Base-by-base conservation (phyloP, 2,888 invertebrate genomes). In the Blastobasis lacticolella region DNA sequence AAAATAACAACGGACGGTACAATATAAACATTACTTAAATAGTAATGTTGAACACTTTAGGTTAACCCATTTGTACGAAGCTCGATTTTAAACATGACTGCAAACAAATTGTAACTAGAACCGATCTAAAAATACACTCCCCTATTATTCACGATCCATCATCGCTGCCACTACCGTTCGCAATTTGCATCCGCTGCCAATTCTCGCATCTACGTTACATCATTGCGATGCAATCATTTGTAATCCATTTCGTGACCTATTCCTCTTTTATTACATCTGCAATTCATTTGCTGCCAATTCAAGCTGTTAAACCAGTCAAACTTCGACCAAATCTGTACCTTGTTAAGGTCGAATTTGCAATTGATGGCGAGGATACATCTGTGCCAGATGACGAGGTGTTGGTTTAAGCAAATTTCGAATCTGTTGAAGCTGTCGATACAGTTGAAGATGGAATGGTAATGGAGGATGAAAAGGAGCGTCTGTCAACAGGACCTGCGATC, bases 381-480 rank as follows among this genome's bases (percentile, higher is more conserved):
- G 23, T 23, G 23, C 23, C 23, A 23, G 23, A 23, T 23, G 23
- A 23, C 23, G 23, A 23, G 3, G 23, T 3, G 23, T 23, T 23
- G 23, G 23, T 23, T 23, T 23, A 23, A 23, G 23, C 23, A 23
- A 23, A 23, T 23, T 23, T 23, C 23, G 23, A 23, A 23, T 23
- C 23, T 23, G 3, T 23, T 3, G 23, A 23, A 2, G 23, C 1
- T 23, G 23, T 23, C 41, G 36, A n/a, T 49, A 10, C 7, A 43
- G 37, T 36, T 49, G 23, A 43, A 43, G 42, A 43, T 43, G 36
- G 23, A 45, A 41, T 37, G 5, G 10, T 10, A 46, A 23, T 41
- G 4, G 40, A 49, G 58, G 57, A 58, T 61, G 57, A 59, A 59
- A 56, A 50, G 57, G 47, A 42, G 44, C 54, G 48, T 61, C 57